Conservation (phyloP, 2,888 invertebrate genomes). For the Nephrotoma appendiculata region DNA sequence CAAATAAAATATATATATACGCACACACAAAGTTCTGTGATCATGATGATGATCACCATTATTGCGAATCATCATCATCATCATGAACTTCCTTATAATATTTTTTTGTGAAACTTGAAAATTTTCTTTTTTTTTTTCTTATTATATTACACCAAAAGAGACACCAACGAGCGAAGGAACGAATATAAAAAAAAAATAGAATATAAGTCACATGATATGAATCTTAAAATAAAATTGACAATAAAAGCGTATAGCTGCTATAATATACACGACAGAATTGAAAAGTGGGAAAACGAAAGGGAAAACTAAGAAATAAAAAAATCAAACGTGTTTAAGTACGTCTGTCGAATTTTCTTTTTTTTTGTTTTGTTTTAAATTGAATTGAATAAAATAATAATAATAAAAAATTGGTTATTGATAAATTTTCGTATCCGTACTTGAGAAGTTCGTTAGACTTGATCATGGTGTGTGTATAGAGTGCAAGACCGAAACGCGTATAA, state of each 20-base stretch:
- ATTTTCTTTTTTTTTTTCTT: not conserved
- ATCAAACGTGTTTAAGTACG: not conserved
- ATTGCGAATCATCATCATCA: not conserved
- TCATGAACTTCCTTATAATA: not conserved
- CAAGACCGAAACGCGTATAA: not conserved
- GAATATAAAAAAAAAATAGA: not conserved
- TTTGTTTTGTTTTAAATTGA: not conserved
- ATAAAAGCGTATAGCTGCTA: not conserved
- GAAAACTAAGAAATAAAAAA: not conserved
- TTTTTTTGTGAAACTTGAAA: not conserved
- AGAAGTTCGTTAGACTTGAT: not conserved
- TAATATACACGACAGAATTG: not conserved
- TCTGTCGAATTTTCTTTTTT: not conserved
- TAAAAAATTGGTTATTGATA: not conserved
- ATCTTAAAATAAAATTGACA: constrained; percentile 6
- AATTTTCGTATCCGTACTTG: not conserved
- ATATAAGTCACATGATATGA: constrained; percentile 3
- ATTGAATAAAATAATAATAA: not conserved
- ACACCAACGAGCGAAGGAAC: not conserved
- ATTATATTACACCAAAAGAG: not conserved
- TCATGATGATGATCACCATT: not conserved
- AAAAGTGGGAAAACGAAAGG: not conserved
- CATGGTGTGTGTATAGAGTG: not conserved
- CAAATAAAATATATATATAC: not conserved
- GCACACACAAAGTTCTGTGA: not conserved